Evolutionary conservation across 2,113 vertebrate genomes (phyloP).

Genomic region (Struthio camelus): DNA sequence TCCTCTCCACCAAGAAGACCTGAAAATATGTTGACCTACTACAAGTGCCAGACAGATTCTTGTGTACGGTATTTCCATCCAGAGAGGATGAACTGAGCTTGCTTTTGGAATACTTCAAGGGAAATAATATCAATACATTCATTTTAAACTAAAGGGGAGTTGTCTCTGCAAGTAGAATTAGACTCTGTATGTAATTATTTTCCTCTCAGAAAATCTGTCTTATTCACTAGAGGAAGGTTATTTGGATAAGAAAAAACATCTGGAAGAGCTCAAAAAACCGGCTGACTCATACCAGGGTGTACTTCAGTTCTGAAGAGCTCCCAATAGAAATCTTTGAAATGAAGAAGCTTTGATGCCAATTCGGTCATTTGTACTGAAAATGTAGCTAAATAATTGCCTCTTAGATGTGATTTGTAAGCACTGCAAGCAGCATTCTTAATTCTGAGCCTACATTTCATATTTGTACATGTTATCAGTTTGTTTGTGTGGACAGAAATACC

Average conservation of each 20-base stretch:
- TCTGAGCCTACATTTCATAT: constrained; percentile 9
- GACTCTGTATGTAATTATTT: constrained; percentile 16
- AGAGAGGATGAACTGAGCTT: not conserved
- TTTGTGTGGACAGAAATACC: constrained; percentile 61
- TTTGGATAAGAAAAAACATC: constrained; percentile 61
- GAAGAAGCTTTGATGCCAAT: constrained; percentile 1
- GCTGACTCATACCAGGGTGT: not conserved
- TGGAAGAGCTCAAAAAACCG: constrained; percentile 46
- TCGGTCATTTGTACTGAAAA: not conserved
- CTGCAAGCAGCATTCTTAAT: constrained; percentile 7
- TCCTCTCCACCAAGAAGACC: not conserved
- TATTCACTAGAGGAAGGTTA: constrained; percentile 50
- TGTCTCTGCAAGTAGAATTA: constrained; percentile 30
- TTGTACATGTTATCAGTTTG: constrained; percentile 10
- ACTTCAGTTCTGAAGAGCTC: constrained; percentile 56
- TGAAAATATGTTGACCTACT: not conserved
- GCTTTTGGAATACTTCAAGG: not conserved
- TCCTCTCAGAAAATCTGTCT: constrained; percentile 32
- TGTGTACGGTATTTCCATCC: not conserved
- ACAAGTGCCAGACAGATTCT: constrained; percentile 1
- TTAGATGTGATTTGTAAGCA: constrained; percentile 35
- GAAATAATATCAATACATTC: not conserved
- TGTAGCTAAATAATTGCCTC: constrained; percentile 43
- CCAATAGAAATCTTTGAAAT: constrained; percentile 33
- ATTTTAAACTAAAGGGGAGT: constrained; percentile 13